Evolutionary conservation across 1,140 invertebrate genomes (phyloP), one percentile per base, ranked within the genome.

Genomic region (Cotesia glomerata): DNA sequence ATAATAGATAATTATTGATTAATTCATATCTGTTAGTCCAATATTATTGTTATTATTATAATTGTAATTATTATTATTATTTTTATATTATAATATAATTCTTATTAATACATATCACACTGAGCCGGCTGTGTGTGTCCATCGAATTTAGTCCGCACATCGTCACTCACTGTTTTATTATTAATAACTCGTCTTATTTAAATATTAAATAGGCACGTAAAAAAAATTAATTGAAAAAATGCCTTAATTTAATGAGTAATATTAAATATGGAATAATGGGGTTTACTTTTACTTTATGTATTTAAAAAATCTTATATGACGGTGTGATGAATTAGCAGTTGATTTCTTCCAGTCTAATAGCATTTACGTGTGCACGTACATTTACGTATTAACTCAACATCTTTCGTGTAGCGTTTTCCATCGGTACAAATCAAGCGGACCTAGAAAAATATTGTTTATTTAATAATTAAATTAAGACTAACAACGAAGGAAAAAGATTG

Each of bases 381-480:
- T 87, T 98, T 98, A 80, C 97, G 92, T 82, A 99, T 95, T 81
- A 99, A 95, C 82, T 98, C 95, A 80, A 99, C 92, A 83, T 98
- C 95, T 90, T 97, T 97, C 82, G 95, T 95, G 89, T 96, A 98
- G 63, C 94, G 93, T 70, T 93, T 94, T 63, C 97, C 96, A 85
- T 98, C 93, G 76, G 92, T 91, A 88, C 97, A 99, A 79, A 97
- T 93, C 72, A 98, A 90, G 75, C 96, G 94, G 71, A 94, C 91
- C 93, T 94, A 85, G 13, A 66, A 76, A 14, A 69, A 77, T 26
- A 68, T 74, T 66, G 75, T 72, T 73, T 26, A 59, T 69, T 72
- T 3, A 45, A 66, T 56, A 54, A 13, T n/a, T 3, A 13, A 58
- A 61, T 66, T 39, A 56, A 61, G n/a, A 64, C 3, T 14, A 14